phyloP scores from a whole-genome alignment of 2,113 vertebrate genomes.

The Trogon melanurus region DNA sequence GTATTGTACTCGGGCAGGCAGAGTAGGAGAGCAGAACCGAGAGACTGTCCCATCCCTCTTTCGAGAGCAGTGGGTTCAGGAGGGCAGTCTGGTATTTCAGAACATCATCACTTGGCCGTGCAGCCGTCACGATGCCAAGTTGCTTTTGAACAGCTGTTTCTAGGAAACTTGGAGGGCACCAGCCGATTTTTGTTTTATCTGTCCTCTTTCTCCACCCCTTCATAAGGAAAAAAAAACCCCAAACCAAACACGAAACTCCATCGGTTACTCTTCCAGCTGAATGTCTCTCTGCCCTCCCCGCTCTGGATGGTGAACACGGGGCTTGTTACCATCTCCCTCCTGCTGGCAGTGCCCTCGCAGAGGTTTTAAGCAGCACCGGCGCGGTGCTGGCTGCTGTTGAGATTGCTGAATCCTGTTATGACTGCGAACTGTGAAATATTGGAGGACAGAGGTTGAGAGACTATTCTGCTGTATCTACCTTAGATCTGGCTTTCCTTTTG shows the following conservation, averaged over 20 bases:
- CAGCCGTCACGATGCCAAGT: background rate
- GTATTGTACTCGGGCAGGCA: background rate
- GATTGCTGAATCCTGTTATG: conserved; percentile 14
- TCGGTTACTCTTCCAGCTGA: background rate
- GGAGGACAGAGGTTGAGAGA: conserved; percentile 1
- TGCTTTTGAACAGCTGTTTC: background rate
- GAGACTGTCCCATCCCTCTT: background rate
- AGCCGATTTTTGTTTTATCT: background rate
- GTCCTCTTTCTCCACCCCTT: background rate
- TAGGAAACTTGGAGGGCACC: background rate
- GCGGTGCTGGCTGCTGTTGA: background rate
- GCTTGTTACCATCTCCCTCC: conserved; percentile 15
- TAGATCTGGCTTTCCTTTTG: conserved; percentile 26
- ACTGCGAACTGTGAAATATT: conserved; percentile 29
- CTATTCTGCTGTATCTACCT: background rate
- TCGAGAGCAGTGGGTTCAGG: background rate
- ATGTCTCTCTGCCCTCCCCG: background rate
- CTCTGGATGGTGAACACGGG: background rate
- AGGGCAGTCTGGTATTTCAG: background rate
- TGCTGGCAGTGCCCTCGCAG: conserved; percentile 17
- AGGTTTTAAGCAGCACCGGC: conserved; percentile 12
- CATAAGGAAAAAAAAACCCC: background rate
- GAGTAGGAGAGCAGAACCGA: background rate
- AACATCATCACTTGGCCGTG: background rate
- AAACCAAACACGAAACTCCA: too few relatives aligned